These are phyloP conservation scores for Diabrotica undecimpunctata DNA, from an alignment of 1,140 invertebrate genomes.

Conservation along the genomic window DNA sequence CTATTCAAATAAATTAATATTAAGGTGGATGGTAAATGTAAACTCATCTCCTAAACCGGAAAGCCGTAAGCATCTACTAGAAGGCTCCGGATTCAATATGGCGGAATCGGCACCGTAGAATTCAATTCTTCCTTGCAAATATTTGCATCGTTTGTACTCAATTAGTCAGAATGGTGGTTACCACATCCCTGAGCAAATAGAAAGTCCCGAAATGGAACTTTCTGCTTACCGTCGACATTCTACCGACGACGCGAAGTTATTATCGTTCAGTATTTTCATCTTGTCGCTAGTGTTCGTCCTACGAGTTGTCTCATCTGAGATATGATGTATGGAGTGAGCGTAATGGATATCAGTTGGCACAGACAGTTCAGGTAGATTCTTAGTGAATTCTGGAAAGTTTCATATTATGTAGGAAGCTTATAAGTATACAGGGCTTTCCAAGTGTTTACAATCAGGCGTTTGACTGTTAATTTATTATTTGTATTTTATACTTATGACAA, in stretches of 20 bases:
- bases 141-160: constrained; percentile 2
- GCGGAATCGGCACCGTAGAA: neutral
- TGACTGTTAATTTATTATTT: too few relatives aligned
- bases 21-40: neutral
- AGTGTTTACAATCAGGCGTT: too few relatives aligned
- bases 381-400: too few relatives aligned
- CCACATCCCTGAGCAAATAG: neutral
- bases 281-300: neutral
- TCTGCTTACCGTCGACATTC: neutral
- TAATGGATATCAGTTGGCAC: too few relatives aligned
- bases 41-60: neutral
- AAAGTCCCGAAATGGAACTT: neutral
- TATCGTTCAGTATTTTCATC: constrained; percentile 2
- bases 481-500: too few relatives aligned
- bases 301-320: too few relatives aligned
- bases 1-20: neutral
- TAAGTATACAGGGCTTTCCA: too few relatives aligned
- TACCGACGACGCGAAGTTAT: neutral
- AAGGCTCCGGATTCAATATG: neutral
- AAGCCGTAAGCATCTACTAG: neutral
- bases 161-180: constrained; percentile 1
- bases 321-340: too few relatives aligned
- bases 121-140: neutral
- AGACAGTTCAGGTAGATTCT: too few relatives aligned
- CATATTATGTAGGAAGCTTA: too few relatives aligned